A percentile compares a stretch with the other conserved stretches of the same genome.
Evolutionary conservation across 2,888 invertebrate species (phyloP).

Genomic region (Molanna angustata): DNA sequence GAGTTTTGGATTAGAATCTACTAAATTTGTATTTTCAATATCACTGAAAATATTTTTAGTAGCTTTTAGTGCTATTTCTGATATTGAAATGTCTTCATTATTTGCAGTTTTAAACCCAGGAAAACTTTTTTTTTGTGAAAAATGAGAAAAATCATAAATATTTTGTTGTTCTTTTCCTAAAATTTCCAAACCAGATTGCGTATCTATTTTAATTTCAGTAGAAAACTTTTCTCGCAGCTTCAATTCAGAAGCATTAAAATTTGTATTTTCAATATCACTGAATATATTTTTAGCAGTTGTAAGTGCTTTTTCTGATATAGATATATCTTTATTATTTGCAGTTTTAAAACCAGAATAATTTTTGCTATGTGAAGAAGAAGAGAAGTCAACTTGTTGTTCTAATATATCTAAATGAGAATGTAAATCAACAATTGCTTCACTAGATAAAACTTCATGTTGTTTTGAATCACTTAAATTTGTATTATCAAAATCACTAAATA

Average conservation of each 20-base stretch:
- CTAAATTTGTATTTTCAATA: neutral
- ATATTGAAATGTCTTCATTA: constrained; percentile 35
- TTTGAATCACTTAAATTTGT: too few species aligned
- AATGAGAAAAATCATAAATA: too few species aligned
- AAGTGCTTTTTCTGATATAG: neutral
- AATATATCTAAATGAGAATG: too few species aligned
- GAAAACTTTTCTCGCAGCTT: neutral
- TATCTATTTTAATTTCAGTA: neutral
- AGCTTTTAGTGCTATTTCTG: constrained; percentile 15
- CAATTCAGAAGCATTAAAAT: too few species aligned
- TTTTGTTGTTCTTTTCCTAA: too few species aligned
- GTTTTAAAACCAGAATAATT: constrained; percentile 11
- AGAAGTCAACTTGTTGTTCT: constrained; percentile 1
- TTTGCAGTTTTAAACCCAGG: constrained; percentile 40
- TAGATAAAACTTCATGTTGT: too few species aligned
- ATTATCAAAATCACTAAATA: constrained; percentile 37
- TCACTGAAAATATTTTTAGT: constrained; percentile 7
- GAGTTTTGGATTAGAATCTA: neutral
- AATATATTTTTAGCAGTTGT: neutral
- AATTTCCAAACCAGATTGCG: neutral
- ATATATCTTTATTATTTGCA: constrained; percentile 11
- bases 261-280: too few species aligned
- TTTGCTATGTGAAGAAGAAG: too few species aligned
- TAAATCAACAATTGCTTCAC: too few species aligned
- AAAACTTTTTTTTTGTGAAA: too few species aligned